Base-by-base conservation (phyloP, 2,888 invertebrate species). In the Anorthoa munda region DNA sequence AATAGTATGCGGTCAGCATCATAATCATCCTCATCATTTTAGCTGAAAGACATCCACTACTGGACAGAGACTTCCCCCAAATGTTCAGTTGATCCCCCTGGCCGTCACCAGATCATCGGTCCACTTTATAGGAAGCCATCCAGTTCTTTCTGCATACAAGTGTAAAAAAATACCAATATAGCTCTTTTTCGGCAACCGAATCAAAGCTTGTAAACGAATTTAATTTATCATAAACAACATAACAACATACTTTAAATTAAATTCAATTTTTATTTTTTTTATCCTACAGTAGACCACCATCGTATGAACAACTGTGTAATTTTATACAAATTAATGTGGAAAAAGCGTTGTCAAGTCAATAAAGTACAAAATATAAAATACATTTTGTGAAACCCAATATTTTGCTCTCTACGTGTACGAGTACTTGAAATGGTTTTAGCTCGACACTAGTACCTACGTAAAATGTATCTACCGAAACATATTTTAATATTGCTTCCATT, bases 381-480 rank as follows among this genome's bases (percentile, higher is more conserved):
- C 59, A n/a, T 55, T 67, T 82, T 67, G 51, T 60, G 78, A 67
- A 82, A 82, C 48, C 46, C 56, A 70, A 83, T 70, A 79, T 66
- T 60, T 71, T 56, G 48, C 55, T 71, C 17, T 51, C 66, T 9
- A 56, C 55, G 63, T 50, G n/a, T 12, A 50, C n/a, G 53, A 50
- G 61, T 61, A 58, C 48, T 67, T 39, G 12, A 65, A 71, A 82
- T 58, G 51, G 18, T 67, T 77, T 71, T 17, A 81, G 55, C 56
- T 46, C 59, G 21, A 48, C 13, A 66, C n/a, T 64, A 26, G 23
- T 74, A 56, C 23, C 23, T 11, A 46, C 18, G 12, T 51, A 48
- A 63, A 68, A 72, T 77, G 2, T 66, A 63, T 72, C 31, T 50
- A 13, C 31, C 18, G 46, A 71, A 67, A 83, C 39, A 9, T 46